Percentiles rank a stretch among this genome's conserved stretches.
Evolutionary conservation across 2,797 vertebrate genomes (phyloP).

Genomic region (Danio jaintianensis): DNA sequence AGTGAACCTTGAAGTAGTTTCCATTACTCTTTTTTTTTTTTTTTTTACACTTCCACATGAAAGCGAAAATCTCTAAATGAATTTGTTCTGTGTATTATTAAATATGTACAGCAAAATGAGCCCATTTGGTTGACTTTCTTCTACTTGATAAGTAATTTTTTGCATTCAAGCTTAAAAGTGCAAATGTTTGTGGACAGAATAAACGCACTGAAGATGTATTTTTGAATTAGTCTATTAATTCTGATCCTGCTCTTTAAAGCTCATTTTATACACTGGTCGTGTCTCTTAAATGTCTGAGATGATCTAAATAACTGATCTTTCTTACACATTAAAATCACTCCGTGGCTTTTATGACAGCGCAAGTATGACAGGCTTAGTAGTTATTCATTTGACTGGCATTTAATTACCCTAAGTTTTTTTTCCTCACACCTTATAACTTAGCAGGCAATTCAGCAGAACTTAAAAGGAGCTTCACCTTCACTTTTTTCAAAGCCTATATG

Average conservation of each 20-base stretch:
- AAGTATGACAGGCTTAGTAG: neutral
- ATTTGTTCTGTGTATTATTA: neutral
- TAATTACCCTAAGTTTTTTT: neutral
- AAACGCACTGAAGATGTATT: neutral
- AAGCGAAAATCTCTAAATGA: neutral
- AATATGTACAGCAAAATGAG: neutral
- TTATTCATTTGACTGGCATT: constrained; percentile 27
- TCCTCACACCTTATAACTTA: neutral
- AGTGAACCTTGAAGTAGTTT: neutral
- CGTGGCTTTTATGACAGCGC: neutral
- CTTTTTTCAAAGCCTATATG: neutral
- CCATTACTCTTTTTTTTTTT: neutral
- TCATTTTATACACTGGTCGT: neutral
- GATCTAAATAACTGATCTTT: constrained; percentile 8
- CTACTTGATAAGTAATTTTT: neutral
- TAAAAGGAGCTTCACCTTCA: neutral
- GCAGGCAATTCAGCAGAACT: neutral
- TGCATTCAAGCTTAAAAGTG: neutral
- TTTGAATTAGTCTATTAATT: neutral
- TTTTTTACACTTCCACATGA: neutral
- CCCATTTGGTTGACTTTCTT: neutral
- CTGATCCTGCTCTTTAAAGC: neutral
- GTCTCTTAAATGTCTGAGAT: neutral
- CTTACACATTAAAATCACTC: constrained; percentile 3
- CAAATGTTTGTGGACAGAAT: neutral